Evolutionary conservation across 1,140 invertebrate genomes (phyloP), one percentile per base, ranked within the genome.

Genomic region (Samia ricini): DNA sequence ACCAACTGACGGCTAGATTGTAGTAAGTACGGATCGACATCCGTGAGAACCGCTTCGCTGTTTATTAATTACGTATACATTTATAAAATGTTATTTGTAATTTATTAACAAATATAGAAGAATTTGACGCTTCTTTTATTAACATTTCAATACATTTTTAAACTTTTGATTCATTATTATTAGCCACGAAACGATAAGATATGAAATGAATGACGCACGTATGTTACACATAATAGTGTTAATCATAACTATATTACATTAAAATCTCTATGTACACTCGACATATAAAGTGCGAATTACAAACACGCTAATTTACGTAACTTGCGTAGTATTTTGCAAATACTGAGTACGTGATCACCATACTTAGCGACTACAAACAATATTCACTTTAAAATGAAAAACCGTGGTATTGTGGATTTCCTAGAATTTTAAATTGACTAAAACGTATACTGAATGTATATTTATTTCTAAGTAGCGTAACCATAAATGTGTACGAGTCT

Each of bases 21-120:
- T 81, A n/a, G n/a, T n/a, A 72, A 74, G 72, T 75, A 76, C 70
- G 57, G 59, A 77, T 77, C 79, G 72, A 77, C 81, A 83, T 83
- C 83, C 86, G 84, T 89, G 84, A 85, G 84, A 87, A 82, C 76
- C 69, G 58, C 67, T 72, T 65, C 55, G 61, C 60, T 73, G 68
- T 67, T 64, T 56, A 61, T 60, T 79, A 77, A 78, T 78, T 79
- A 78, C 64, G 67, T 66, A 73, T 66, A 71, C 68, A 68, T 61
- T 72, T 61, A 75, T 74, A 67, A 57, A 24, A 64, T 63, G 67
- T 68, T 59, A 56, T 42, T 23, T 8, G n/a, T n/a, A n/a, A n/a
- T n/a, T 29, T 29, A 5, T 10, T 29, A 29, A 29, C 26, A 10
- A 8, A 29, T 5, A 29, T 10, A 29, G 2, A 2, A 8, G 6